Evolutionary conservation across 2,113 vertebrate species (phyloP).

Genomic region (Budorcas taxicolor): DNA sequence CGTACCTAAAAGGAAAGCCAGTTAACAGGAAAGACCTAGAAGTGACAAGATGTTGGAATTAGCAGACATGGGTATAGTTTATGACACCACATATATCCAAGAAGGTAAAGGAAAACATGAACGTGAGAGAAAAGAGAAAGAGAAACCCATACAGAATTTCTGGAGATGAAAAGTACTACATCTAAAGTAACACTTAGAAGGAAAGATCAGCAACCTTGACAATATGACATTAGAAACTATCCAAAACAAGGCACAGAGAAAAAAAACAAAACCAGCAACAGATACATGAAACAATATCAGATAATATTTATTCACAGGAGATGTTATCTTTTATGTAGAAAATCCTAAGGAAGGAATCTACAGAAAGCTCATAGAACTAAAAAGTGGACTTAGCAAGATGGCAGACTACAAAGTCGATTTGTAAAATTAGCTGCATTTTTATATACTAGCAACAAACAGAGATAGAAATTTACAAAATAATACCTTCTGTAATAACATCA

Average conservation of each 20-base stretch:
- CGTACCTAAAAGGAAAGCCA: neutral
- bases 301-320: neutral
- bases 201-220: neutral
- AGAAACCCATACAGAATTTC: neutral
- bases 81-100: neutral
- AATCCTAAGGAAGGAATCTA: neutral
- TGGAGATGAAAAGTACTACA: neutral
- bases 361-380: neutral
- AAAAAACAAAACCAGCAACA: neutral
- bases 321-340: neutral
- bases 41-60: neutral
- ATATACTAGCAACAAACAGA: neutral
- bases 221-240: neutral
- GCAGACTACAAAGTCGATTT: neutral
- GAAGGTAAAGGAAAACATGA: neutral
- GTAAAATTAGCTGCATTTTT: neutral
- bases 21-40: neutral
- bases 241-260: neutral
- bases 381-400: neutral
- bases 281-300: neutral
- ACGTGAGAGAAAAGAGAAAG: neutral
- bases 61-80: neutral
- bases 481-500: neutral
- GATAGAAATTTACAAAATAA: neutral
- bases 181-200: neutral